A percentile compares a stretch with the other conserved stretches of the same genome.
Conservation (phyloP, 1,140 invertebrate species). For the Drosophila santomea region DNA sequence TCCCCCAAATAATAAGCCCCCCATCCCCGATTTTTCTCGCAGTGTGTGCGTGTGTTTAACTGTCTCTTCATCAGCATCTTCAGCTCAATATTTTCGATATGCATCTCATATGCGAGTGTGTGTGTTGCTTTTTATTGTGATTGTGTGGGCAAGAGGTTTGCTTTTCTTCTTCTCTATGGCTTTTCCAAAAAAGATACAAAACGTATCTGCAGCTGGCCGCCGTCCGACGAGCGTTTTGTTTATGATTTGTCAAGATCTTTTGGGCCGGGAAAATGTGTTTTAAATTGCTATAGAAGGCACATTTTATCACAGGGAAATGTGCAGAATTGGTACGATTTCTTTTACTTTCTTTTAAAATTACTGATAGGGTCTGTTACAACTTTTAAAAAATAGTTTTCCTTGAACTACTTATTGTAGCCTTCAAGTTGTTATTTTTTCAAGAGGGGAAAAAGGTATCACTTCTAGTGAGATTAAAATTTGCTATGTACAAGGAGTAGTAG, state of each 20-base stretch:
- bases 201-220: constrained; percentile 52
- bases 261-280: constrained; percentile 62
- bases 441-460: too few relatives aligned
- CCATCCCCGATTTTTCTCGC: background rate
- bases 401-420: too few relatives aligned
- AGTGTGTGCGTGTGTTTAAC: constrained; percentile 5
- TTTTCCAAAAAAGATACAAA: constrained; percentile 40
- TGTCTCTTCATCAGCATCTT: constrained; percentile 21
- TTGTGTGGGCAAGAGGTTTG: constrained; percentile 36
- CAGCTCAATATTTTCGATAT: constrained; percentile 53
- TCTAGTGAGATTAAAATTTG: background rate
- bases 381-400: too few relatives aligned
- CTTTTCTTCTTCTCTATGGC: constrained; percentile 2
- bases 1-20: constrained; percentile 16
- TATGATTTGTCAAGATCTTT: constrained; percentile 77
- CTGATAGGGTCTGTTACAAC: too few relatives aligned
- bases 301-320: background rate
- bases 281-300: constrained; percentile 50
- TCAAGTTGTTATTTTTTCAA: too few relatives aligned
- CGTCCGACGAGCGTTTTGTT: constrained; percentile 58
- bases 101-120: constrained; percentile 35
- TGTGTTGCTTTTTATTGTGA: constrained; percentile 69
- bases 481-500: background rate
- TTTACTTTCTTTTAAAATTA: background rate
- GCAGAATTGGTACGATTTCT: background rate